Conservation (phyloP, 2,113 vertebrate species). For the Anhinga rufa region DNA sequence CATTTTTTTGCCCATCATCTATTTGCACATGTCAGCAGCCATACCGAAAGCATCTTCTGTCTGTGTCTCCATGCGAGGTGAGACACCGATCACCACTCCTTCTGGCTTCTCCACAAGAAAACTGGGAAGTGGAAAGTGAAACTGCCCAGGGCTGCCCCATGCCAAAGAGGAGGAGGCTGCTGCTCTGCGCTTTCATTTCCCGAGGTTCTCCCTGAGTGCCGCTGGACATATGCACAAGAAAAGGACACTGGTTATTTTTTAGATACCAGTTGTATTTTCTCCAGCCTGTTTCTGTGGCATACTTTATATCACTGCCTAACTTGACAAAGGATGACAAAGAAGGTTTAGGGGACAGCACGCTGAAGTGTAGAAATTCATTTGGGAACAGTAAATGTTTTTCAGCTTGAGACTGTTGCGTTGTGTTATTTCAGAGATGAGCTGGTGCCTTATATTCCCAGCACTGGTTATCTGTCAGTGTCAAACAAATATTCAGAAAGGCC, state of each 20-base stretch:
- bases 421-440: neutral
- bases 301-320: neutral
- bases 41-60: neutral
- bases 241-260: neutral
- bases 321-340: neutral
- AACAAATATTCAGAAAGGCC: neutral
- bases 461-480: neutral
- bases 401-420: neutral
- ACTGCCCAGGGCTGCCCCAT: neutral
- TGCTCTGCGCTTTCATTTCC: neutral
- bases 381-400: neutral
- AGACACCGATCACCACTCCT: neutral
- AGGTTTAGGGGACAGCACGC: neutral
- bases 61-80: rapidly evolving
- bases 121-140: neutral
- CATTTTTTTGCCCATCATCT: neutral
- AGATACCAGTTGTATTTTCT: neutral
- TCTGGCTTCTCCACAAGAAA: neutral
- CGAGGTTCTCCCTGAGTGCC: neutral
- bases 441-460: neutral
- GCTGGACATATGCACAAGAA: neutral
- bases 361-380: neutral
- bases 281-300: neutral
- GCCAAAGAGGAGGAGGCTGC: neutral
- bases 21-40: neutral